A percentile compares a stretch with the other conserved stretches of the same genome.
phyloP scores from a whole-genome alignment of 2,797 vertebrate genomes.

The Cryptoprocta ferox region DNA sequence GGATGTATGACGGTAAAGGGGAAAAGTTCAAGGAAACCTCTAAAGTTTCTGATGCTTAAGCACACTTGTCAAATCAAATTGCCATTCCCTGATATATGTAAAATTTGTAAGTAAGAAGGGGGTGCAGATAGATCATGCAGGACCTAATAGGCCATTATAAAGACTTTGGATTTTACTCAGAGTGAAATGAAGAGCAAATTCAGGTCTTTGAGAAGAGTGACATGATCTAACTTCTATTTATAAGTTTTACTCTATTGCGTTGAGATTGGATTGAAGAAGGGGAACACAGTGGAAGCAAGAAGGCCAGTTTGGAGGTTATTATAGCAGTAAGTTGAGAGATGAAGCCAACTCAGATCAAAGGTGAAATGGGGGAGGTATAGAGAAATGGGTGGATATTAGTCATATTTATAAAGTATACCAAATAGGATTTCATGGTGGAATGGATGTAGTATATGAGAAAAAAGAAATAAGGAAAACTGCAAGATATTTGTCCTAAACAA shows the following conservation, averaged over 20 bases:
- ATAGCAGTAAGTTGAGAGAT: neutral
- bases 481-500: neutral
- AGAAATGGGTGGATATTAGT: neutral
- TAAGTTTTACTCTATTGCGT: neutral
- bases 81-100: neutral
- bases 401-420: neutral
- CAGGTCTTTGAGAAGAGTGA: neutral
- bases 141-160: neutral
- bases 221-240: neutral
- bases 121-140: neutral
- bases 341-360: neutral
- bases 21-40: neutral
- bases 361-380: neutral
- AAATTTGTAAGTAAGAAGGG: neutral
- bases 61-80: neutral
- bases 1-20: neutral
- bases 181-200: neutral
- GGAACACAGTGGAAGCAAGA: neutral
- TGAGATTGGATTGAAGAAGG: neutral
- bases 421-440: neutral
- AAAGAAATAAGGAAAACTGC: neutral
- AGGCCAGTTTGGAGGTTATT: neutral
- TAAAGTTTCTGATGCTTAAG: neutral
- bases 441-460: neutral
- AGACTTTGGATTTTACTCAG: slow-evolving; percentile 11